A percentile compares a stretch with the other conserved stretches of the same genome.
phyloP scores from a whole-genome alignment of 2,113 vertebrate species.

The Athene cunicularia region DNA sequence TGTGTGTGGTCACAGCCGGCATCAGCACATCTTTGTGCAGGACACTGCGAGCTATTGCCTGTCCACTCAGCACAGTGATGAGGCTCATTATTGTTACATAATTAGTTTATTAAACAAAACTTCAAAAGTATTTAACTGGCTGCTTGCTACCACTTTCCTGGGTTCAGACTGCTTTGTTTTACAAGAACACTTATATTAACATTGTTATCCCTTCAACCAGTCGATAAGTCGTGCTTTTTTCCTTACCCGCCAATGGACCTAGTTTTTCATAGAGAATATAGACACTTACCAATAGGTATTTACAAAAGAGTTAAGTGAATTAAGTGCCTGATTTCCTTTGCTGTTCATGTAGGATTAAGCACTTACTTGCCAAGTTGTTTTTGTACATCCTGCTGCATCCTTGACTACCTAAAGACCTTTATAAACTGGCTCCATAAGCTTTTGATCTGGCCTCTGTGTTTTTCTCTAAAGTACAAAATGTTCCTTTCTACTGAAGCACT shows the following conservation, averaged over 20 bases:
- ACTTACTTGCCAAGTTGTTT: neutral
- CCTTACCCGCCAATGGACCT: neutral
- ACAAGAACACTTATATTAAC: constrained; percentile 9
- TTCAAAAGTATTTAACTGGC: neutral
- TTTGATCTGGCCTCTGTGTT: constrained; percentile 54
- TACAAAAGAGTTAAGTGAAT: neutral
- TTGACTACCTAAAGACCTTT: constrained; percentile 22
- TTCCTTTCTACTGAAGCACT: neutral
- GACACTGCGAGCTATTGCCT: fast-evolving
- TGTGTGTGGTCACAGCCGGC: neutral
- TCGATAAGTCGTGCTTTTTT: neutral
- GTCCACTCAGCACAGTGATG: fast-evolving
- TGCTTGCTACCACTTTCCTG: constrained; percentile 38
- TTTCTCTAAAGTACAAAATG: constrained; percentile 50
- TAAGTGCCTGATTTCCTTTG: neutral
- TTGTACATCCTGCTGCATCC: neutral
- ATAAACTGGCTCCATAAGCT: constrained; percentile 34
- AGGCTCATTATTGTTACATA: neutral
- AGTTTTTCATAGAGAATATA: fast-evolving
- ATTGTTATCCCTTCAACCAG: constrained; percentile 10
- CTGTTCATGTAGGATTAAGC: neutral
- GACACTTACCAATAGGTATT: neutral
- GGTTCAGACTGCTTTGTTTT: constrained; percentile 49
- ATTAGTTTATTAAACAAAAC: neutral
- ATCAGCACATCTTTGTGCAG: neutral